Conservation (phyloP, 2,888 invertebrate genomes). For the Trichopoda pennipes region DNA sequence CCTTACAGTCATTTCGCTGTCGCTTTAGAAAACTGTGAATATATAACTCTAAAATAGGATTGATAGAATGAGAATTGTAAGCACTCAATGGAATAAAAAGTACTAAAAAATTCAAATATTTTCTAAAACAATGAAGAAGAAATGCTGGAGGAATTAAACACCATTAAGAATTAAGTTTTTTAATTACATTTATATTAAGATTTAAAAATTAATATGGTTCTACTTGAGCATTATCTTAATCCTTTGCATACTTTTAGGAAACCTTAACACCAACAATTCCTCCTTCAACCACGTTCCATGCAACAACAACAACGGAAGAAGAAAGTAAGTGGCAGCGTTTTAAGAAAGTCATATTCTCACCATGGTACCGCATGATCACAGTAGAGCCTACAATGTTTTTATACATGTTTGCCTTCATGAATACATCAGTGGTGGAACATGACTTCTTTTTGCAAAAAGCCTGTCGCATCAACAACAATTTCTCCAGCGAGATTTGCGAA, state of each 20-base stretch:
- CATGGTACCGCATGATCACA: conserved; percentile 82
- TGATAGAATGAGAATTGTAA: too few species aligned
- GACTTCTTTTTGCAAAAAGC: conserved; percentile 89
- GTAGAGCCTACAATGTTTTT: conserved; percentile 94
- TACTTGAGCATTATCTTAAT: background rate
- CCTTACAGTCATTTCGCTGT: too few species aligned
- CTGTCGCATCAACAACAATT: conserved; percentile 88
- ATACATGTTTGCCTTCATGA: conserved; percentile 93
- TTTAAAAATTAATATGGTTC: too few species aligned
- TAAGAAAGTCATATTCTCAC: conserved; percentile 46
- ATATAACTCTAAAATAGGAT: too few species aligned
- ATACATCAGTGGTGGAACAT: conserved; percentile 90
- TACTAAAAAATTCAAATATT: too few species aligned
- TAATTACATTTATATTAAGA: too few species aligned
- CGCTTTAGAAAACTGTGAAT: too few species aligned
- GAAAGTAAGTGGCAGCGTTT: conserved; percentile 48
- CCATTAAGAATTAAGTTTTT: too few species aligned
- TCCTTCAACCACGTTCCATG: background rate
- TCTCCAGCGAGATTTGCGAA: conserved; percentile 85
- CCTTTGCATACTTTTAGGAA: conserved; percentile 73
- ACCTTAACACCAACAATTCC: conserved; percentile 22
- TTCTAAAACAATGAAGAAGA: too few species aligned
- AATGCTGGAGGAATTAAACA: too few species aligned
- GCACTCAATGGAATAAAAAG: background rate
- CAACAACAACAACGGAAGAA: background rate